These are phyloP conservation scores for Eudorcas thomsonii DNA, from an alignment of 2,113 vertebrate species.

Conservation along the genomic window DNA sequence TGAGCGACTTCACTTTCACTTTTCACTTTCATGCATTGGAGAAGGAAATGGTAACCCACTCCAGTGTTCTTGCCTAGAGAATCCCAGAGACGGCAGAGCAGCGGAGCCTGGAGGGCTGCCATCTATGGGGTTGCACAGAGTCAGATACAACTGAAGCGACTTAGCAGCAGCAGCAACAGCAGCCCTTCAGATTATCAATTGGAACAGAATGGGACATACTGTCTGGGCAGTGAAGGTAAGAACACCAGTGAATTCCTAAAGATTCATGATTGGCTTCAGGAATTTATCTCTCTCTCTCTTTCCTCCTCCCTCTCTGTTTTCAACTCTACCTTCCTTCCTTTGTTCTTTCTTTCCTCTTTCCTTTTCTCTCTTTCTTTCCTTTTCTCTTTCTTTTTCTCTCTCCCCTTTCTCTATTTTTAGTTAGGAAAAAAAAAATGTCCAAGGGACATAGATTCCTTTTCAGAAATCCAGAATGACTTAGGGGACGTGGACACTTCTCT, in stretches of 20 bases:
- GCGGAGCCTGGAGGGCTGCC: too few species aligned
- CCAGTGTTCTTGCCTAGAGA: too few species aligned
- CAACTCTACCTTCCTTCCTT: too few species aligned
- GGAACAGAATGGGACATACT: slow-evolving; percentile 47
- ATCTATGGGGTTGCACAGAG: not conserved
- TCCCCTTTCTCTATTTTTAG: not conserved
- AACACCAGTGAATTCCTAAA: slow-evolving; percentile 55
- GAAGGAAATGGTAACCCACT: too few species aligned
- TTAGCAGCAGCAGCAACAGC: not conserved
- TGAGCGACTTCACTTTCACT: too few species aligned
- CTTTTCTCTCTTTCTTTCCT: too few species aligned
- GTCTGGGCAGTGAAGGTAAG: slow-evolving; percentile 49
- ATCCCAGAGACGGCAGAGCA: too few species aligned
- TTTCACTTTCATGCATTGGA: too few species aligned
- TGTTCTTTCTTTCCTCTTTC: not conserved
- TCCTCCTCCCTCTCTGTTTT: not conserved
- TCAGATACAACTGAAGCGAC: rapidly evolving
- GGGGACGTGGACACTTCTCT: not conserved
- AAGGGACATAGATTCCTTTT: not conserved
- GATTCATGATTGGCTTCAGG: slow-evolving; percentile 18
- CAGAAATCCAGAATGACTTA: not conserved
- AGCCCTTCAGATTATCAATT: slow-evolving; percentile 9
- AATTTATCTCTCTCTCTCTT: not conserved
- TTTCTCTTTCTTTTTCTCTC: not conserved
- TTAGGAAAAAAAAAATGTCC: not conserved